Conservation (phyloP, 2,888 invertebrate species). For the Apodemia mormo region DNA sequence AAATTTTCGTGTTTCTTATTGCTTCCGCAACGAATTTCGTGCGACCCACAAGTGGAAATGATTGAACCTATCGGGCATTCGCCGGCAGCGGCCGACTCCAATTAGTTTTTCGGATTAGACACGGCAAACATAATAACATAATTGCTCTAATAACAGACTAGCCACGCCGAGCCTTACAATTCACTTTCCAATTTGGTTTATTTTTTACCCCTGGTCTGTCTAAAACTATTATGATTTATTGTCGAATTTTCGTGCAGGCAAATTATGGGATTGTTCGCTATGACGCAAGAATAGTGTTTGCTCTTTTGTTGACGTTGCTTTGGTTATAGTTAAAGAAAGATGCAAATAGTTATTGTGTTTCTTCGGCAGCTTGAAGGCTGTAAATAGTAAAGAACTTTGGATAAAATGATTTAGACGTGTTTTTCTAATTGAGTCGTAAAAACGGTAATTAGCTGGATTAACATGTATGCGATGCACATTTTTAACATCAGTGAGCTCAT, state of each 20-base stretch:
- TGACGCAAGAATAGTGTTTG: slow-evolving; percentile 49
- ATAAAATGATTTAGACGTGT: slow-evolving; percentile 69
- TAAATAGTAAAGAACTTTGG: slow-evolving; percentile 57
- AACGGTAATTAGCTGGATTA: slow-evolving; percentile 72
- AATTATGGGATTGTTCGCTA: slow-evolving; percentile 74
- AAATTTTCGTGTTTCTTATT: slow-evolving; percentile 80
- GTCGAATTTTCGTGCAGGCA: slow-evolving; percentile 81
- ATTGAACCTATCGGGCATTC: slow-evolving; percentile 78
- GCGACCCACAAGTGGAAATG: slow-evolving; percentile 77
- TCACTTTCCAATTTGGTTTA: slow-evolving; percentile 82
- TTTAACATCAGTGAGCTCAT: slow-evolving; percentile 59
- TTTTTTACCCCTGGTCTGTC: slow-evolving; percentile 74
- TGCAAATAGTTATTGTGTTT: slow-evolving; percentile 59
- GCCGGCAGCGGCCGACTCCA: slow-evolving; percentile 80
- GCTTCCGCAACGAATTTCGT: slow-evolving; percentile 81
- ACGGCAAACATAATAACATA: slow-evolving; percentile 81
- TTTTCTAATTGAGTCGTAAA: slow-evolving; percentile 72
- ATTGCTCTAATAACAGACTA: slow-evolving; percentile 79
- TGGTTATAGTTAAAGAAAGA: slow-evolving; percentile 56
- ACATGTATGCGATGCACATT: slow-evolving; percentile 60
- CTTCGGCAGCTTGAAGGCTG: slow-evolving; percentile 64
- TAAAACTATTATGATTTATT: slow-evolving; percentile 82
- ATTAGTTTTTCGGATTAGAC: slow-evolving; percentile 82
- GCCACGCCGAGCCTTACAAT: slow-evolving; percentile 78
- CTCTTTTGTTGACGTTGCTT: slow-evolving; percentile 55